Evolutionary conservation across 2,888 invertebrate genomes (phyloP), one percentile per base, ranked within the genome.

Genomic region (Drosophila birchii): DNA sequence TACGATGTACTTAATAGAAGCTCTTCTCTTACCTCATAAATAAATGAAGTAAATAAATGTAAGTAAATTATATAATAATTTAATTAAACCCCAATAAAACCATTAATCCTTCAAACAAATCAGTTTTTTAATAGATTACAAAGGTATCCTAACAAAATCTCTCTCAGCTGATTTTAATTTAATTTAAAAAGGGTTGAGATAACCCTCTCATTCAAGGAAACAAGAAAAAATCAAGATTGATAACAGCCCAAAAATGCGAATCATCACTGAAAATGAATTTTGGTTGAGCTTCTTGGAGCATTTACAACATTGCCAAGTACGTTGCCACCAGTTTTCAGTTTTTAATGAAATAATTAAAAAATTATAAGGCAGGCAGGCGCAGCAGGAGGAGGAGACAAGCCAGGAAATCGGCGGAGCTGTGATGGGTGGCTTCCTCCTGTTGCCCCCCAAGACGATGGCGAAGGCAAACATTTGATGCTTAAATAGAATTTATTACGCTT

Each of bases 231-330:
- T 53, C 32, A 32, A 34, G 60, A 58, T 62, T 58, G 62, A 62
- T 58, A 58, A 34, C 41, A 29, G 9, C 36, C 49, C 2, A 66
- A 58, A 69, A 68, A 23, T 20, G 54, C 54, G 60, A 60, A 43
- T 54, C 60, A 60, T 60, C 23, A 34, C 32, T 14, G 41, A 60
- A 44, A 51, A 53, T 57, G 26, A 53, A 45, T 36, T 62, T 55
- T 16, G 3, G 23, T 53, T 29, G 16, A 11, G 36, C 32, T 39
- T 38, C 45, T 11, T 53, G 77, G 75, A 51, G 34, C 14, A 78
- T 86, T 63, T 86, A 83, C 41, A 81, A 79, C 67, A 78, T 79
- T n/a, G 78, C 76, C 57, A 81, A 81, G 86, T 78, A 76, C 75
- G 78, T 75, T 86, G 79, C 55, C 80, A 6, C 72, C 73, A 79